Evolutionary conservation across 2,797 vertebrate genomes (phyloP), one percentile per base, ranked within the genome.

Genomic region (Carapus acus): DNA sequence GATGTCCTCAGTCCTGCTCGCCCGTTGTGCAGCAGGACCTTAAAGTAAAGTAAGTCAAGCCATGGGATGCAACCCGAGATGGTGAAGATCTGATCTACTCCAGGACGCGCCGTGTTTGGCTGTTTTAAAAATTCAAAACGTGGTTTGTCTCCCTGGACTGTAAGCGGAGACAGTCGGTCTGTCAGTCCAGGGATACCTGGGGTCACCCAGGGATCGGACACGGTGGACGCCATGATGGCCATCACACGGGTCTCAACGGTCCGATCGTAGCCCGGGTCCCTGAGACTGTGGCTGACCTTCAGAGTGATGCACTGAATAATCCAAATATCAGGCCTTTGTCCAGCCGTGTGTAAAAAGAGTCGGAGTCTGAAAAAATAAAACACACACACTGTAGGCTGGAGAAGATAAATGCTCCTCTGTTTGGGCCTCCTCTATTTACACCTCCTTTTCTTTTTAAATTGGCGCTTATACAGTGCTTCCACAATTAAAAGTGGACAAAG

Each of bases 101-200:
- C 14, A 13, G 31, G 6, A 33, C 31, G 12, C 14, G 12, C 31
- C 9, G 24, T 27, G 24, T n/a, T 29, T 29, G 27, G 11, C 27
- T 29, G 27, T 33, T 33, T 33, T 33, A 33, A 9, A 7, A 33
- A 33, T 33, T 33, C 2, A 13, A 67, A 69, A 60, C 48, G 36
- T 57, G 43, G 27, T 2, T 7, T 14, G 5, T 62, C 70, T 70
- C 24, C 62, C 77, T 69, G 63, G 23, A 22, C 43, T 14, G 27
- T 22, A 58, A 12, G 71, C 49, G 50, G 55, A 62, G 67, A 69
- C 69, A 21, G 43, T 13, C 49, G 68, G 67, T 49, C 46, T 59
- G 62, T 49, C 73, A 48, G 20, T 46, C 50, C 54, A 54, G 54
- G 54, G 74, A 79, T 73, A 69, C n/a, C n/a, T n/a, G n/a, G n/a